Conservation (phyloP, 2,113 vertebrate species). For the Lanius collurio region DNA sequence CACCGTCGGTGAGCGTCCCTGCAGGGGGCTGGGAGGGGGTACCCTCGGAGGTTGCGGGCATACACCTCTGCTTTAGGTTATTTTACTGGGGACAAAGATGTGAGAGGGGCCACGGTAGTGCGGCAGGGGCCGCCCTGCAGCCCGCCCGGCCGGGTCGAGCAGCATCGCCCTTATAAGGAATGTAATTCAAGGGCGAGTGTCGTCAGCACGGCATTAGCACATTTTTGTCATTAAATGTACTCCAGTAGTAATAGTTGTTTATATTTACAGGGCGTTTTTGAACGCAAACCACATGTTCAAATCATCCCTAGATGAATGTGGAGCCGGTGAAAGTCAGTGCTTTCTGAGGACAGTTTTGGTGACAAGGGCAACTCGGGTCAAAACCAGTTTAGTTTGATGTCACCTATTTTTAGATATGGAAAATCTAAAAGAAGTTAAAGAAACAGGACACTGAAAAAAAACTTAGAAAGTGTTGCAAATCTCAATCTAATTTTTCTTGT, state of each 20-base stretch:
- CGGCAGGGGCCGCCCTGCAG: background rate
- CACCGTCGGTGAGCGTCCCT: background rate
- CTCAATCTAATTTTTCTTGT: background rate
- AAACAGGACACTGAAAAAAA: background rate
- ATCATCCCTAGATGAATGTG: background rate
- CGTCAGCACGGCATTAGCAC: background rate
- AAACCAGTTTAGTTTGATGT: background rate
- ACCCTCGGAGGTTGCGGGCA: background rate
- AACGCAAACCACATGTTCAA: background rate
- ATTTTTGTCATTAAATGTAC: conserved; percentile 13
- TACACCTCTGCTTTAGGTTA: background rate
- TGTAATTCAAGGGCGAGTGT: background rate
- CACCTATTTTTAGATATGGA: background rate
- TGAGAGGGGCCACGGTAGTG: background rate
- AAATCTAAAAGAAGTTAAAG: background rate
- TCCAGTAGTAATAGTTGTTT: background rate
- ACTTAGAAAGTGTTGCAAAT: background rate
- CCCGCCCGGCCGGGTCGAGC: background rate
- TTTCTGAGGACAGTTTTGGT: background rate
- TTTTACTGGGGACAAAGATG: background rate
- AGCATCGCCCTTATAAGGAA: conserved; percentile 23
- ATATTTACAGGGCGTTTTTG: conserved; percentile 31
- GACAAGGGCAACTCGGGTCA: background rate
- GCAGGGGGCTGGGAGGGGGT: background rate
- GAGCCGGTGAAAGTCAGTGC: background rate